Conservation (phyloP, 1,140 invertebrate species). For the Euglossa dilemma region DNA sequence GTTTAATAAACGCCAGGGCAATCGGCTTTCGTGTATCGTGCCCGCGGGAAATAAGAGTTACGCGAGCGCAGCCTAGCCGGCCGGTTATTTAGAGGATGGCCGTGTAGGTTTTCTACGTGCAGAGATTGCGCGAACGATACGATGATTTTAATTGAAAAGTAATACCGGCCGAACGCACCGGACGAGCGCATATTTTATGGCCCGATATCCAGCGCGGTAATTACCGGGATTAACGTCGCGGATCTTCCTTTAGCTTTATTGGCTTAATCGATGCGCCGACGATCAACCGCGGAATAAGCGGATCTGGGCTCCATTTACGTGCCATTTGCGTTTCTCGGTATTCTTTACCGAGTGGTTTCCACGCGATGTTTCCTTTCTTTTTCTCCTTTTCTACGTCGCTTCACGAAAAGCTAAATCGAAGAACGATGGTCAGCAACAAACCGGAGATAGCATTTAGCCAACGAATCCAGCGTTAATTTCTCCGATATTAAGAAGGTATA, state of each 20-base stretch:
- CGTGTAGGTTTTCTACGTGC: neutral
- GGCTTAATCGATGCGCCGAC: neutral
- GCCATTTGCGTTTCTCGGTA: neutral
- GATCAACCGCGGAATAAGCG: neutral
- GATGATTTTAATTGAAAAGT: slow-evolving; percentile 48
- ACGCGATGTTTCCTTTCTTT: no score
- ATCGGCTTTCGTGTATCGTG: neutral
- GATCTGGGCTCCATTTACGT: neutral
- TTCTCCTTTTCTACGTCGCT: no score
- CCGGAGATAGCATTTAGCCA: neutral
- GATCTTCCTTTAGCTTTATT: neutral
- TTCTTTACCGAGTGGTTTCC: no score
- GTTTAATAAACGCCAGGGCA: slow-evolving; percentile 25
- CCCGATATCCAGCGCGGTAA: slow-evolving; percentile 7
- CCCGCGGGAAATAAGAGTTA: slow-evolving; percentile 16
- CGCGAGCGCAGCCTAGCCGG: neutral
- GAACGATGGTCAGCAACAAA: neutral
- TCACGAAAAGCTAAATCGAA: no score
- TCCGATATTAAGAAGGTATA: neutral
- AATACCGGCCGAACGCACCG: slow-evolving; percentile 1
- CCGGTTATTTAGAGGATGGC: neutral
- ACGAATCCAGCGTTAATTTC: neutral
- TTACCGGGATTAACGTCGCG: neutral
- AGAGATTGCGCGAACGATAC: slow-evolving; percentile 32
- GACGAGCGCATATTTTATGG: slow-evolving; percentile 11